Base-by-base conservation (phyloP, 2,797 vertebrate genomes). In the Typhlichthys eigenmanni region DNA sequence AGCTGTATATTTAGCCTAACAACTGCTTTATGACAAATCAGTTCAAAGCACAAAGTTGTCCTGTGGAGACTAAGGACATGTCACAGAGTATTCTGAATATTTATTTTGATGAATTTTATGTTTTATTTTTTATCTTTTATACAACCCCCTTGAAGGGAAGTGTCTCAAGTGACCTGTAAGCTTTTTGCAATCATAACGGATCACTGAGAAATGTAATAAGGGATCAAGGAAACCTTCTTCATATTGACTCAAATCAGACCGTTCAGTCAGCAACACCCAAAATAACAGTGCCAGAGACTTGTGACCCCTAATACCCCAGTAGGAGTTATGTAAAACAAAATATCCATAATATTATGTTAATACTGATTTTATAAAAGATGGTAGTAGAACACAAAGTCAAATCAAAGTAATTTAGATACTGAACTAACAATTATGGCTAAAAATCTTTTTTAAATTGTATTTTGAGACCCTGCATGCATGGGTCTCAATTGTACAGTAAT, bases 401-500 rank as follows among this genome's bases (percentile, higher is more conserved):
- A 29, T 29, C 24, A 29, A 29, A 29, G 24, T 29, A 29, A 29
- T 29, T 29, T 29, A 4, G 24, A 29, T 4, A 29, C 3, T 29
- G 24, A 29, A 29, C 24, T 29, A 29, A 4, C 24, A 29, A 29
- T 29, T 24, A 24, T 24, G 24, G 24, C 24, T 24, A 24, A 24
- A 24, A 3, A 24, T 24, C 3, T 24, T 24, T 24, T 24, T 24
- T 3, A 24, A 24, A 24, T 24, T 3, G 24, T 24, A 24, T 24
- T 24, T 24, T 24, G 24, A 24, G 24, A 24, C 24, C 24, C 3
- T 24, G 24, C 24, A 24, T 55, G 8, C 53, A 5, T 4, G 34
- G 49, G 24, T 34, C 64, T 74, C 57, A 1, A 45, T 5, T 54
- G 72, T 62, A 57, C 64, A 48, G 55, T 68, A 75, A 76, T 75